A percentile compares a stretch with the other conserved stretches of the same genome.
These are phyloP conservation scores for Entelurus aequoreus DNA, from an alignment of 2,113 vertebrate species.

Conservation along the genomic window DNA sequence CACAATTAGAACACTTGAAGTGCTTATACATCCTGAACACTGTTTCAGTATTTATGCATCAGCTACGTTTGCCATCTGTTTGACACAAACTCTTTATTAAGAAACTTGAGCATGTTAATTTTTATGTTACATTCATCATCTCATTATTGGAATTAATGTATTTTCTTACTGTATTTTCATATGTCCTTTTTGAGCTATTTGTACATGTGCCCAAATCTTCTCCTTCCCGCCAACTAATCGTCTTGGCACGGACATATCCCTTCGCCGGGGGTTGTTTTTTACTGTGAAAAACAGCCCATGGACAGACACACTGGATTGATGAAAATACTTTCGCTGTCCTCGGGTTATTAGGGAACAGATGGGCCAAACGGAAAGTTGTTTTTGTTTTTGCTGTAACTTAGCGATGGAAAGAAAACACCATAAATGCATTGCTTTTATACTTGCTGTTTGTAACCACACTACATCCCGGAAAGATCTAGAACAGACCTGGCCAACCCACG, in stretches of 20 bases:
- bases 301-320: constrained; percentile 26
- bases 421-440: constrained; percentile 2
- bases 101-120: neutral
- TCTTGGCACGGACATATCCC: constrained; percentile 9
- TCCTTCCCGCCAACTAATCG: constrained; percentile 29
- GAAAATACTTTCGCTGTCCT: constrained; percentile 14
- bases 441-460: constrained; percentile 11
- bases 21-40: no score
- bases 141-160: neutral
- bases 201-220: constrained; percentile 16
- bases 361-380: neutral
- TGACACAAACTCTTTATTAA: neutral
- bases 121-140: neutral
- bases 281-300: constrained; percentile 19
- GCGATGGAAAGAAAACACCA: constrained; percentile 4
- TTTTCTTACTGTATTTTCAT: neutral
- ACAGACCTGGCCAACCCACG: neutral
- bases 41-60: no score
- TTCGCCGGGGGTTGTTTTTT: constrained; percentile 33
- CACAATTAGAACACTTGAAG: no score
- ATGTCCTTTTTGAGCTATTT: neutral
- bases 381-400: neutral
- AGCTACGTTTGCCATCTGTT: neutral
- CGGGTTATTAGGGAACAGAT: neutral
- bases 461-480: constrained; percentile 6